phyloP scores from a whole-genome alignment of 92 coral and sea anemone species.

The Porites evermanni region DNA sequence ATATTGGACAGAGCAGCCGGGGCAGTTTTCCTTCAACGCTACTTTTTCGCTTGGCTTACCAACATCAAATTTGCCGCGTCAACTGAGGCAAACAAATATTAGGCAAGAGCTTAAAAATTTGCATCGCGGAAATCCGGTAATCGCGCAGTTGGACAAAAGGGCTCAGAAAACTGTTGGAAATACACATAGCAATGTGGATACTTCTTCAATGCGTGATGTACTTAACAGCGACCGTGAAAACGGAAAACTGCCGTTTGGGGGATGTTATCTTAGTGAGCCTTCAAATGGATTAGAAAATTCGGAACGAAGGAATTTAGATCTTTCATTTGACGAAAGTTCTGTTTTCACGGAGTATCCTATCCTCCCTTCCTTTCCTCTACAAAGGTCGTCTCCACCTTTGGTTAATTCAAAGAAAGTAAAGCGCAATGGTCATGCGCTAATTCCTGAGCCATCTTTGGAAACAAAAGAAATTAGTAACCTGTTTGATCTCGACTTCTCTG shows the following conservation, averaged over 20 bases:
- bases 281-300: not conserved
- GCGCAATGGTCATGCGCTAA: not conserved
- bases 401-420: not conserved
- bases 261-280: slow-evolving; percentile 22
- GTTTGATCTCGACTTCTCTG: slow-evolving; percentile 28
- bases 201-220: not conserved
- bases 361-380: not conserved
- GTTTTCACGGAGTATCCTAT: not conserved
- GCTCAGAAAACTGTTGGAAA: not conserved
- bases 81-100: not conserved
- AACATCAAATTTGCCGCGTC: not conserved
- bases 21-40: not conserved
- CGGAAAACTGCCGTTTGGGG: slow-evolving; percentile 29
- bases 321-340: not conserved
- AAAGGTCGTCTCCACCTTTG: not conserved
- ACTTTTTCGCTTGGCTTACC: not conserved
- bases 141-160: not conserved
- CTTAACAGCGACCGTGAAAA: not conserved
- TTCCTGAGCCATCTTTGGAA: not conserved
- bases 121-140: not conserved
- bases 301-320: not conserved
- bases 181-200: not conserved
- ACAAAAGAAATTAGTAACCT: slow-evolving; percentile 26
- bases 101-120: slow-evolving; percentile 17
- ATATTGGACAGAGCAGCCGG: not conserved